Evolutionary conservation across 2,113 vertebrate species (phyloP), one percentile per base, ranked within the genome.

Genomic region (Tetraodon nigroviridis): DNA sequence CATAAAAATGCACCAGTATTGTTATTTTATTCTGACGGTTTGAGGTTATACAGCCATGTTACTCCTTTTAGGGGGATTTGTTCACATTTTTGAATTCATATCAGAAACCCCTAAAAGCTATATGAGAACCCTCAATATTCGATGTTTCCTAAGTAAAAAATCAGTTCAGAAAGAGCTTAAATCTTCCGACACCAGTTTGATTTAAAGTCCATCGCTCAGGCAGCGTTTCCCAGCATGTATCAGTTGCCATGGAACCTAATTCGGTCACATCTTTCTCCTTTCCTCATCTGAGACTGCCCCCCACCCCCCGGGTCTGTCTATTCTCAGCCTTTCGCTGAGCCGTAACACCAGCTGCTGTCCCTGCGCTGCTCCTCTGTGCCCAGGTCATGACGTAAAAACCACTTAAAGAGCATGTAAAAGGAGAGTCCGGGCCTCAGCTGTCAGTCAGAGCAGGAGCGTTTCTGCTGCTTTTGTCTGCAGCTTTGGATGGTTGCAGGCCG

Each of bases 361-460:
- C 76, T 83, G 85, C 77, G 84, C 69, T 75, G 75, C 84, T 60
- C 59, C 21, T 69, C 52, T 46, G 29, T 71, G 73, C 60, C 55
- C 83, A 78, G 79, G 82, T 83, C 77, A 81, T 71, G 27, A 52
- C 73, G 69, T 83, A 75, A 77, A 46, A 37, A 86, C 84, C 64
- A 76, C 76, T 80, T 68, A 55, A 64, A 59, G 59, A 69, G 64
- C 57, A 47, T 79, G 78, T 78, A 72, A 79, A 69, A 49, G 18
- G 46, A 70, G 71, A 76, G 64, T 72, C 53, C 63, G 67, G 61
- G 64, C 79, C 76, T 79, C 78, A 89, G 83, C 81, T 87, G 85
- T 82, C 85, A 84, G 55, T 86, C 83, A 68, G 47, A 68, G 51
- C 41, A 55, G 66, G 15, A 45, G 52, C 73, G 14, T 45, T 58